Conservation (phyloP, 2,113 vertebrate species). For the Callocephalon fimbriatum region DNA sequence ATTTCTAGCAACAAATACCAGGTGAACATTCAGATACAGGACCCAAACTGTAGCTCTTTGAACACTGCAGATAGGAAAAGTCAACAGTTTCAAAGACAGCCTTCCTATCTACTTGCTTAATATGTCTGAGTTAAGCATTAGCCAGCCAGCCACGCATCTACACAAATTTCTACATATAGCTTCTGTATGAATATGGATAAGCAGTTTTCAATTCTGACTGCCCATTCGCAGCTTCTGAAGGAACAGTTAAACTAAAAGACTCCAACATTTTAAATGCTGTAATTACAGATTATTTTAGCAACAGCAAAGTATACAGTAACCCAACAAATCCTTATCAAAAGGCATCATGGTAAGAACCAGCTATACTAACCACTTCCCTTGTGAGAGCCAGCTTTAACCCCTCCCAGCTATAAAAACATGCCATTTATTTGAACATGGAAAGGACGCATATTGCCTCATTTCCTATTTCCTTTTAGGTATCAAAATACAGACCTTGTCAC, state of each 20-base stretch:
- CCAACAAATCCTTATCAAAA: slow-evolving; percentile 40
- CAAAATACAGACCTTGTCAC: slow-evolving; percentile 8
- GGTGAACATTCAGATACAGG: neutral
- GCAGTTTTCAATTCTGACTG: neutral
- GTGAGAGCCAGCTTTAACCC: slow-evolving; percentile 15
- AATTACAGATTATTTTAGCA: neutral
- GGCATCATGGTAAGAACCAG: neutral
- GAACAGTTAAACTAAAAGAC: neutral
- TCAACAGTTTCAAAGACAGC: neutral
- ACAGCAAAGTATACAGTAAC: neutral
- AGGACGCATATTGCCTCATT: slow-evolving; percentile 37
- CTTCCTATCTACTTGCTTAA: neutral
- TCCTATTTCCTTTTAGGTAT: slow-evolving; percentile 42
- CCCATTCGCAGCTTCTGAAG: neutral
- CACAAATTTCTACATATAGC: neutral
- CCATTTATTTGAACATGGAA: slow-evolving; percentile 48
- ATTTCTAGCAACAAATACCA: neutral
- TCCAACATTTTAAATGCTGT: neutral
- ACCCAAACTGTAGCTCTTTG: neutral
- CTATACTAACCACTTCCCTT: slow-evolving; percentile 14
- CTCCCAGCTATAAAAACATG: slow-evolving; percentile 61
- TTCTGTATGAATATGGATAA: neutral
- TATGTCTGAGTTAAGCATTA: neutral
- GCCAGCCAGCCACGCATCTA: neutral
- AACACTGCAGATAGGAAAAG: neutral